Percentiles rank a stretch among this genome's conserved stretches.
Conservation (phyloP, 2,888 invertebrate species). For the Gymnocheta viridis region DNA sequence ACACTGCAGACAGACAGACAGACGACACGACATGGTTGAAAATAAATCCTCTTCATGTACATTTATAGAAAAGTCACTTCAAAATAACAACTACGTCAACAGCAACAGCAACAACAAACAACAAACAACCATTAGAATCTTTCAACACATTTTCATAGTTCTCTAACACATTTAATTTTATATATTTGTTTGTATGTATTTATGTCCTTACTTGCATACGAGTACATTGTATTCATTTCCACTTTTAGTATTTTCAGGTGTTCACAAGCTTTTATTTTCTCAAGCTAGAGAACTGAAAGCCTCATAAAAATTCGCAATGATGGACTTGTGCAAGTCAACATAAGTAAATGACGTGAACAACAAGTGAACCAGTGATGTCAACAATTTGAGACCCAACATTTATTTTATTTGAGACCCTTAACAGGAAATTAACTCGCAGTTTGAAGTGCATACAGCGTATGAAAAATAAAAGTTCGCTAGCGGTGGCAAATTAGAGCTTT, state of each 20-base stretch:
- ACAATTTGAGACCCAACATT: too few species aligned
- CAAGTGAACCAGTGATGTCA: background rate
- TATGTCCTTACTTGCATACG: background rate
- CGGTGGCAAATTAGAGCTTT: too few species aligned
- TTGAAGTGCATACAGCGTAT: too few species aligned
- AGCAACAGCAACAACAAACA: constrained; percentile 38
- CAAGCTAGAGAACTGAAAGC: constrained; percentile 46
- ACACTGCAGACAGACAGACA: constrained; percentile 11
- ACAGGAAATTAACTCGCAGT: too few species aligned
- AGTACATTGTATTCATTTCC: background rate
- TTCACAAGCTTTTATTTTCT: constrained; percentile 57
- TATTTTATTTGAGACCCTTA: too few species aligned
- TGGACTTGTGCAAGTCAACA: constrained; percentile 19
- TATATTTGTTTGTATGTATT: background rate
- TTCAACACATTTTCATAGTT: constrained; percentile 48
- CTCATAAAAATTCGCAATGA: background rate
- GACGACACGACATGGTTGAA: constrained; percentile 50
- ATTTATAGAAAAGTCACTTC: constrained; percentile 64
- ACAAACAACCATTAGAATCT: constrained; percentile 62
- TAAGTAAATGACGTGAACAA: constrained; percentile 17
- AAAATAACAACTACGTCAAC: constrained; percentile 46
- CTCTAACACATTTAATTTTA: background rate
- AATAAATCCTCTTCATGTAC: constrained; percentile 63
- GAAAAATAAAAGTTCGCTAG: too few species aligned
- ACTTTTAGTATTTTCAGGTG: constrained; percentile 54